Evolutionary conservation across 37 sponge, comb jelly and placozoan species (phyloP).

Genomic region (Halichondria panicea): DNA sequence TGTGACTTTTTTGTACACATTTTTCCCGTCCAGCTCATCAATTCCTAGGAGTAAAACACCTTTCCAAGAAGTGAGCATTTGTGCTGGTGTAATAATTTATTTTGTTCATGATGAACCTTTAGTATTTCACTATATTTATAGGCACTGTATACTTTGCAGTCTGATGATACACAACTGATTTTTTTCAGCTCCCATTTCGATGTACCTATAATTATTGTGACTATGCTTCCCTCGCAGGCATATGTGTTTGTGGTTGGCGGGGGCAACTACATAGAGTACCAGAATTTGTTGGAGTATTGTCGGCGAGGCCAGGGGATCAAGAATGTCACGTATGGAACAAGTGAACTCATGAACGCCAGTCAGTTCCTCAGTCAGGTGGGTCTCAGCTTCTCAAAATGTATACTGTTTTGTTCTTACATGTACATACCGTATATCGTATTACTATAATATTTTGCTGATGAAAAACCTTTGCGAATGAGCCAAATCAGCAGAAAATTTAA

Average conservation of each 20-base stretch:
- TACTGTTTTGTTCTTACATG: too few species aligned
- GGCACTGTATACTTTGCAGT: too few species aligned
- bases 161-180: not conserved
- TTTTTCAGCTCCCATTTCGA: too few species aligned
- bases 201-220: not conserved
- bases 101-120: not conserved
- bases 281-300: conserved; percentile 84
- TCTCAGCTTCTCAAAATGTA: not conserved
- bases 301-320: conserved; percentile 38
- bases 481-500: too few species aligned
- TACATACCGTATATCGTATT: too few species aligned
- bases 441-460: too few species aligned
- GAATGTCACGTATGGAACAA: conserved; percentile 80
- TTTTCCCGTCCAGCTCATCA: conserved; percentile 15
- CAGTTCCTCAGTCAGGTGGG: conserved; percentile 80
- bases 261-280: conserved; percentile 97
- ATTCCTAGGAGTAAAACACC: conserved; percentile 45
- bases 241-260: conserved; percentile 97
- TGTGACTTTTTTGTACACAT: not conserved
- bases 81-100: too few species aligned
- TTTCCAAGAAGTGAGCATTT: conserved; percentile 59
- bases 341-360: conserved; percentile 70
- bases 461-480: too few species aligned
- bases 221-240: too few species aligned
- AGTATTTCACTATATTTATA: not conserved